Conservation (phyloP, 1,140 invertebrate genomes). For the Habropoda laboriosa region DNA sequence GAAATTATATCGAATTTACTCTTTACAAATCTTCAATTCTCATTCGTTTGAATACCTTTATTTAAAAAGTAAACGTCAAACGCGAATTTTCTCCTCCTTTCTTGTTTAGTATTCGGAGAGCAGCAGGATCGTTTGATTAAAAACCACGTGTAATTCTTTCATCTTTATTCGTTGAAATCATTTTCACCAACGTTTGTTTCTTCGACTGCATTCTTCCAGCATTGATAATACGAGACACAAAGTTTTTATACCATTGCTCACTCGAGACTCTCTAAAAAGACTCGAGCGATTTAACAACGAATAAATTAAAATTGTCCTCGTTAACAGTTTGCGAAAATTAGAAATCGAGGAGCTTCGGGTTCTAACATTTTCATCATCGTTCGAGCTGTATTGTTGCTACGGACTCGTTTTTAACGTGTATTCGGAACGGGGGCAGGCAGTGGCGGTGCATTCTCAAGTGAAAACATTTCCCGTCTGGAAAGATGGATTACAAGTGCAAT, state of each 20-base stretch:
- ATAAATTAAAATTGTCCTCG: constrained; percentile 21
- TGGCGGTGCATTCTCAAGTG: neutral
- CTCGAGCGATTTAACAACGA: neutral
- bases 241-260: neutral
- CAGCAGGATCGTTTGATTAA: neutral
- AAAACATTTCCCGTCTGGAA: neutral
- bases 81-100: neutral
- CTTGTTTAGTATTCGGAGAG: too few species aligned
- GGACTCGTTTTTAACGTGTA: neutral
- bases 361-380: neutral
- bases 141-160: neutral
- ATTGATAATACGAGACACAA: neutral
- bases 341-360: neutral
- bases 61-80: neutral
- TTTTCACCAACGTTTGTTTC: neutral
- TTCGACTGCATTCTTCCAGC: neutral
- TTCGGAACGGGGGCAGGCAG: neutral
- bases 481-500: neutral
- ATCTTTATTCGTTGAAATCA: neutral
- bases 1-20: too few species aligned
- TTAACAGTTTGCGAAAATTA: neutral
- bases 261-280: neutral
- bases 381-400: neutral
- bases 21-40: too few species aligned
- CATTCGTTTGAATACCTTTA: too few species aligned